Evolutionary conservation across 2,113 vertebrate species (phyloP), one percentile per base, ranked within the genome.

Genomic region (Nesogale talazaci): DNA sequence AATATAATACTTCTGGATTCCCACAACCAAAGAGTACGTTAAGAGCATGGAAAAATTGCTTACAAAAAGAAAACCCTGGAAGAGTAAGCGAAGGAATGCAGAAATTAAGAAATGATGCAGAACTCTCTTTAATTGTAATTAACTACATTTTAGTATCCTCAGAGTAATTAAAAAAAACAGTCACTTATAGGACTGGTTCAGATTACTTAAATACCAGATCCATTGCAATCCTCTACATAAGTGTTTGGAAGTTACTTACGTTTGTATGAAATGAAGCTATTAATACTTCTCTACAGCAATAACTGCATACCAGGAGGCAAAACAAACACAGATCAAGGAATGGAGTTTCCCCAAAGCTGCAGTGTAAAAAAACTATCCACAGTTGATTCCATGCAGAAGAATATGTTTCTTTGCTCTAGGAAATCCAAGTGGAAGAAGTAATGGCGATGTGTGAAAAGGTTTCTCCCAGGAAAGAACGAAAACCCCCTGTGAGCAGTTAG

Each of bases 391-490:
- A 98, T 98, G 98, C 98, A 98, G 97, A 98, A 95, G 98, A 97
- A 97, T 95, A 97, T 98, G 97, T 92, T 98, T 99, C 98, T 98
- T 97, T 98, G 98, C 98, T 98, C 99, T 98, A 99, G 98, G 98
- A 98, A 98, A 98, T 98, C 98, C 98, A 96, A 98, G 98, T 98
- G 98, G 98, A 99, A 97, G 98, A 98, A 99, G 99, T 99, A 99
- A 99, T 99, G 99, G 98, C 99, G 98, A 99, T 97, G 99, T 99
- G 99, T 99, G 99, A 99, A 99, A 99, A 99, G 98, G 98, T 98
- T 98, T 98, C 98, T 98, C 90, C 96, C 97, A 91, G 96, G 96
- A 97, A 95, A 97, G 98, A 92, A 97, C 95, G 97, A 98, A 86
- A 98, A 86, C 97, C 97, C 97, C 94, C n/a, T n/a, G 78, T 15